phyloP scores from a whole-genome alignment of 1,140 invertebrate species.

The Holcopasites calliopsidis region DNA sequence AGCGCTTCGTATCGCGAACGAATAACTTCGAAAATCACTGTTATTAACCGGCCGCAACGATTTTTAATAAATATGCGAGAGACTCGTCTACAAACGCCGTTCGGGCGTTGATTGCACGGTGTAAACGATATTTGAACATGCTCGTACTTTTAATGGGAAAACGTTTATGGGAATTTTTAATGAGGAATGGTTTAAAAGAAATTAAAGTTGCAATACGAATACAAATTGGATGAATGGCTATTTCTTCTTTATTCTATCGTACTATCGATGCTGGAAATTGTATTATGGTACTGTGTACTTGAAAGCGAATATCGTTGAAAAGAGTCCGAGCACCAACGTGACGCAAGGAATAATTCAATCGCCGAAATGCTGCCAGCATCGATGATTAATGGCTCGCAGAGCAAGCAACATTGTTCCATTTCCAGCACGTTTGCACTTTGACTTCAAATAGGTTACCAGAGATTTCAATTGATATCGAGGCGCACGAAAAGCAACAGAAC shows the following conservation, averaged over 20 bases:
- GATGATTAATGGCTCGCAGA: background rate
- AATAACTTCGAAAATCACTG: background rate
- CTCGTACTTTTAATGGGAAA: background rate
- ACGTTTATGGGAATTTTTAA: background rate
- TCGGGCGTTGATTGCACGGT: background rate
- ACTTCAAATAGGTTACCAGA: background rate
- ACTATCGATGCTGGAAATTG: background rate
- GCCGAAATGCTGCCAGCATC: background rate
- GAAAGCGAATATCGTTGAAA: too few species aligned
- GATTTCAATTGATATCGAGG: too few species aligned
- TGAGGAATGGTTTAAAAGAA: background rate
- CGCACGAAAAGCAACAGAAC: too few species aligned
- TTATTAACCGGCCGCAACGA: background rate
- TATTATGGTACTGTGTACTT: background rate
- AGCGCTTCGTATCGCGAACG: background rate
- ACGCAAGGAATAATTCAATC: background rate
- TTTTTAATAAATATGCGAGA: constrained; percentile 18
- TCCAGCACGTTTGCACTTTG: too few species aligned
- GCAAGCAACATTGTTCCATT: background rate
- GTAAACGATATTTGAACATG: background rate
- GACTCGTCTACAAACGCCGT: too few species aligned
- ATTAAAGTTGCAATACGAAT: background rate
- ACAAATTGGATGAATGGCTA: background rate
- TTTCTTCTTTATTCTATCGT: background rate
- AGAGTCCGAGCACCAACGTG: too few species aligned